Base-by-base conservation (phyloP, 2,797 vertebrate species). In the Sparus aurata region DNA sequence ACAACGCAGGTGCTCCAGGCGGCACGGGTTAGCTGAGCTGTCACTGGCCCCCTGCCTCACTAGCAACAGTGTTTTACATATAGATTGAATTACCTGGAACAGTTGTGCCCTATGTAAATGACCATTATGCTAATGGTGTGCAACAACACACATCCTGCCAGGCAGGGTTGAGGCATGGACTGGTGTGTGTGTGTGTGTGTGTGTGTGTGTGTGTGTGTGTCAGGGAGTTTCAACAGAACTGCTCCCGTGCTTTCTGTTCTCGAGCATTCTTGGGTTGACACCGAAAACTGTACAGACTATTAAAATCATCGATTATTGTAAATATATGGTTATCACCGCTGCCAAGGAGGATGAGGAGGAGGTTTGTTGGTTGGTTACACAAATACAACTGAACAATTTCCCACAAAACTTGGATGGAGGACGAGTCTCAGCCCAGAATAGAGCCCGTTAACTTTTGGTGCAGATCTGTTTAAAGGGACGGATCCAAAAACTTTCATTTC, bases 21-120 rank as follows among this genome's bases (percentile, higher is more conserved):
- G 67, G 85, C 80, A 22, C 34, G 69, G 85, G 87, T 87, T 84
- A 69, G 76, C 74, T 65, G 82, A 87, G 85, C 74, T 77, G 83
- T 82, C 83, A 77, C 55, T 23, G 63, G 60, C 74, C 82, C 68
- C 49, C 73, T 85, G 86, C 80, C 69, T 84, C 77, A 84, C 82
- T 50, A 53, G 85, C 80, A 77, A 60, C 77, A 62, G 77, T 86
- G 92, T 93, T 95, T 94, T 94, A 94, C 94, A 95, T 95, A 92
- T 93, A 94, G 91, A 95, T 94, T 93, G 89, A 92, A 94, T 94
- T 94, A 94, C 85, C 85, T 80, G 84, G 65, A 87, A 91, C 84
- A 84, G 76, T 75, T 77, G 75, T 91, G 80, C 87, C 84, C 89
- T 91, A 93, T 93, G 91, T 91, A 93, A 93, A 93, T 90, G 80